Conservation (phyloP, 2,797 vertebrate species). For the Anniella stebbinsi region DNA sequence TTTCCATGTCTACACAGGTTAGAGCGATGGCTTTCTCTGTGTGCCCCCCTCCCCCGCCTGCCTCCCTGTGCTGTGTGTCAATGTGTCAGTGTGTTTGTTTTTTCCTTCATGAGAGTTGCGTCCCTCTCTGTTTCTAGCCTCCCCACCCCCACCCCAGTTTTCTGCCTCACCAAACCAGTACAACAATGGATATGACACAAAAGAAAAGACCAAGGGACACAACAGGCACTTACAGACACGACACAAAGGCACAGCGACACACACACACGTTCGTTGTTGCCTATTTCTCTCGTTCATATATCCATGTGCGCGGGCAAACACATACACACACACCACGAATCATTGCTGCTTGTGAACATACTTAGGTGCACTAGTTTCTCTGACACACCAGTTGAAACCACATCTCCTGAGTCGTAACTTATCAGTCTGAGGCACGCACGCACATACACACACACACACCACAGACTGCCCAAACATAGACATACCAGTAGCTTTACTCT, state of each 20-base stretch:
- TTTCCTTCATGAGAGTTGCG: not conserved
- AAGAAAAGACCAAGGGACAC: not conserved
- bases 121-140: not conserved
- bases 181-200: not conserved
- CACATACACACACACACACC: not conserved
- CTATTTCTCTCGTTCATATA: not conserved
- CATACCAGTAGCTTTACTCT: not conserved
- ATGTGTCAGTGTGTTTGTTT: slow-evolving; percentile 13
- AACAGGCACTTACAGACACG: not conserved
- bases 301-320: too few species aligned
- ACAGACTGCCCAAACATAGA: not conserved
- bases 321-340: not conserved
- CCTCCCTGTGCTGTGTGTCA: not conserved
- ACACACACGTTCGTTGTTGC: not conserved
- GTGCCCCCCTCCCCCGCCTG: not conserved
- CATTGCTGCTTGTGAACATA: not conserved
- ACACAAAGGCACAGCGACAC: not conserved
- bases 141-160: not conserved
- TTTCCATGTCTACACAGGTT: not conserved
- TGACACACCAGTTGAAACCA: not conserved
- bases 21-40: not conserved
- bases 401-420: slow-evolving; percentile 5
- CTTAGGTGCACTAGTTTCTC: not conserved
- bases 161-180: not conserved
- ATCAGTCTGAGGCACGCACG: not conserved